These are phyloP conservation scores for Etheostoma nigrum DNA, from an alignment of 2,797 vertebrate species.

Conservation along the genomic window DNA sequence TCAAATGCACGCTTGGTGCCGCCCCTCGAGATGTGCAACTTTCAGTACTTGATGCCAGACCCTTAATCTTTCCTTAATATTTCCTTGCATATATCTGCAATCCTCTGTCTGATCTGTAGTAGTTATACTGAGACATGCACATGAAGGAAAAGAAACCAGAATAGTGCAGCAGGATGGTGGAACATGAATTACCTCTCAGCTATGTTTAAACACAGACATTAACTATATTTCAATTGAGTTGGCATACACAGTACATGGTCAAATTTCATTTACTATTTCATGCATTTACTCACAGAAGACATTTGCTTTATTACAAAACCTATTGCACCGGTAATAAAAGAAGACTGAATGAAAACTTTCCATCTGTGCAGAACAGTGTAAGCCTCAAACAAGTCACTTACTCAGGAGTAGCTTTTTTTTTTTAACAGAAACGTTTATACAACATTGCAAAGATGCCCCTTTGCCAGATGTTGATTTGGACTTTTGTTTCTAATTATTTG, in stretches of 20 bases:
- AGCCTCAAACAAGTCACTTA: not conserved
- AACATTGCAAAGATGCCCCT: not conserved
- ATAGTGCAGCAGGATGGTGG: not conserved
- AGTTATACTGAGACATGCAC: not conserved
- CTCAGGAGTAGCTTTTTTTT: not conserved
- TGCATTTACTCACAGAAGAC: not conserved
- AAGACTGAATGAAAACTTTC: not conserved
- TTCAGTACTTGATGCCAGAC: no score
- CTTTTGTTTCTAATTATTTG: not conserved
- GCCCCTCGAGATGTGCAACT: no score
- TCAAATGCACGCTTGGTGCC: no score
- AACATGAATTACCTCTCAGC: not conserved
- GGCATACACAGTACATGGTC: slow-evolving; percentile 11
- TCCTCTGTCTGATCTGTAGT: not conserved
- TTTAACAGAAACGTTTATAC: not conserved
- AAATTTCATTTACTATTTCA: not conserved
- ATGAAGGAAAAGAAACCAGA: not conserved
- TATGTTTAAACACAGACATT: slow-evolving; percentile 20
- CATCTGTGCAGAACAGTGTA: not conserved
- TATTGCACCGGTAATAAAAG: not conserved
- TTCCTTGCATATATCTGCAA: no score
- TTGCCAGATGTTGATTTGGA: slow-evolving; percentile 3
- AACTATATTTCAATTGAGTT: slow-evolving; percentile 19
- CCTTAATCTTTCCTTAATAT: not conserved
- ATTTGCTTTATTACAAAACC: slow-evolving; percentile 27